Base-by-base conservation (phyloP, 2,113 vertebrate genomes). In the Ciconia stormi region DNA sequence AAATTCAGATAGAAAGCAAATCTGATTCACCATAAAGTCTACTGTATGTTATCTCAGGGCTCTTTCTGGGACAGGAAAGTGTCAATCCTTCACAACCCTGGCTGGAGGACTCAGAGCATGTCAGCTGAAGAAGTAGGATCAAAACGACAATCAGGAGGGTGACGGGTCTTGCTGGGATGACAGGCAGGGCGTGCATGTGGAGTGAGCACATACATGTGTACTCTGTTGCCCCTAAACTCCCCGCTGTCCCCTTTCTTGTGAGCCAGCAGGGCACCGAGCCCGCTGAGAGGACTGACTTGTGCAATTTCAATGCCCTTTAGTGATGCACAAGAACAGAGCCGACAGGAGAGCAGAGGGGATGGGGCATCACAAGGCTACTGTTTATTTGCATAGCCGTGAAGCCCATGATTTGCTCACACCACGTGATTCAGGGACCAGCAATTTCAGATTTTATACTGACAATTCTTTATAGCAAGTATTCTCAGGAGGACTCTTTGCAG, bases 251-350 rank as follows among this genome's bases (percentile, higher is more conserved):
- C 52, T 95, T 97, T 97, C 94, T 95, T 97, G 93, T 77, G 93
- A 95, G 73, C 49, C 95, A 95, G 97, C 77, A 0, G 95, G 97
- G 73, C 87, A 93, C 73, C 6, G 1, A 58, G 78, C 93, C 89
- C 1, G 1, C 95, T 85, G 95, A 87, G 94, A 95, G 77, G 58
- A 29, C 94, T 95, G 96, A 95, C 94, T 97, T 94, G 88, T 87
- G 91, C 70, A 94, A 97, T 97, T 96, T 97, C 95, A 95, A 95
- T 97, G 91, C 81, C 90, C 93, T 96, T 95, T 89, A 97, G 91
- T 82, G 91, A 96, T 85, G 87, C 89, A 91, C 94, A 32, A 95
- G 96, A 97, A 70, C 93, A 53, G 91, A 97, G 78, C 30, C 7
- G 81, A 97, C 97, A 97, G 91, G 44, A 79, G 70, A 95, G 90